A percentile compares a stretch with the other conserved stretches of the same genome.
Evolutionary conservation across 2,113 vertebrate species (phyloP).

Genomic region (Dicerorhinus sumatrensis): DNA sequence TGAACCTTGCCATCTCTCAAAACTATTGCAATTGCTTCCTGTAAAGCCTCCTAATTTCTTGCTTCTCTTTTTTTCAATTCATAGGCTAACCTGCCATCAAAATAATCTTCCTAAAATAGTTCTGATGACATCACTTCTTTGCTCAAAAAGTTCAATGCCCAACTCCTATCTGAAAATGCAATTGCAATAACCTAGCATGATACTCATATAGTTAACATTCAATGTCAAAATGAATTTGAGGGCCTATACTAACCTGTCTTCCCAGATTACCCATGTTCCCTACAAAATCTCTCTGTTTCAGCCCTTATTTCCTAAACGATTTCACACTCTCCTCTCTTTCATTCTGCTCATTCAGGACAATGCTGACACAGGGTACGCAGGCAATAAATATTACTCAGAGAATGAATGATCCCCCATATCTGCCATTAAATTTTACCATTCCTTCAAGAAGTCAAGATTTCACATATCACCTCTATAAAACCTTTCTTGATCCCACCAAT

Average conservation of each 20-base stretch:
- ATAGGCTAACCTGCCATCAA: neutral
- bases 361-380: neutral
- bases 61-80: neutral
- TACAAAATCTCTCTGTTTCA: neutral
- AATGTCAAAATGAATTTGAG: constrained; percentile 1
- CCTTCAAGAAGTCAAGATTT: constrained; percentile 30
- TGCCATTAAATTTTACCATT: neutral
- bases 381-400: neutral
- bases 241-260: neutral
- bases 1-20: neutral
- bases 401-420: neutral
- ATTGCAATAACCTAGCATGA: neutral
- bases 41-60: neutral
- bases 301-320: neutral
- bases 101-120: neutral
- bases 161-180: neutral
- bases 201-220: neutral
- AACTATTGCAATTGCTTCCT: neutral
- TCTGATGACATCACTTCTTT: neutral
- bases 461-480: neutral
- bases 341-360: neutral
- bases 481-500: neutral
- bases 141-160: constrained; percentile 33
- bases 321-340: neutral
- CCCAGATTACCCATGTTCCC: neutral